A percentile compares a stretch with the other conserved stretches of the same genome.
phyloP scores from a whole-genome alignment of 2,113 vertebrate species.

The Hippocampus barbouri region DNA sequence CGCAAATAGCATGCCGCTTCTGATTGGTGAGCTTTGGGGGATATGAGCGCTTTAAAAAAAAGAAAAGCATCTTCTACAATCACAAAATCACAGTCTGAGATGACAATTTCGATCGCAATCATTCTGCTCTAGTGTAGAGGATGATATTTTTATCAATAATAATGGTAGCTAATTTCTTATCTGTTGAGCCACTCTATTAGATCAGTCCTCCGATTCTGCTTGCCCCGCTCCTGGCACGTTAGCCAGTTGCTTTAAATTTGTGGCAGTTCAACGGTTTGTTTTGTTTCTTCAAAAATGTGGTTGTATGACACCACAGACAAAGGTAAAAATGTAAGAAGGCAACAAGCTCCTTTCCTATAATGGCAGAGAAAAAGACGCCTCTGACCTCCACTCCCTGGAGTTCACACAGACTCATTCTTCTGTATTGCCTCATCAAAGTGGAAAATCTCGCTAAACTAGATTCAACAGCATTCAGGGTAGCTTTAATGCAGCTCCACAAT shows the following conservation, averaged over 20 bases:
- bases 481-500: neutral
- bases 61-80: no score
- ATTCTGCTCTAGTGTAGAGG: no score
- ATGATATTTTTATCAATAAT: neutral
- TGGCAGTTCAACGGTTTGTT: no score
- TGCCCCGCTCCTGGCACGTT: no score
- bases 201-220: neutral
- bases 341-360: conserved; percentile 2
- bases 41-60: no score
- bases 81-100: no score
- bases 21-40: no score
- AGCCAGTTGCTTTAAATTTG: neutral
- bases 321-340: neutral
- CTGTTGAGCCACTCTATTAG: neutral
- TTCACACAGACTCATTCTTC: conserved; percentile 15
- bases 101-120: no score
- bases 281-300: neutral
- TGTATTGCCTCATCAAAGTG: conserved; percentile 17
- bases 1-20: no score
- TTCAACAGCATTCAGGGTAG: neutral
- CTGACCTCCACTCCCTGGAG: conserved; percentile 24
- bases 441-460: conserved; percentile 22
- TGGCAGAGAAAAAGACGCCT: neutral
- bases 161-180: neutral
- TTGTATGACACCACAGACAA: neutral